Evolutionary conservation across 1,140 invertebrate genomes (phyloP), one percentile per base, ranked within the genome.

Genomic region (Drosophila mayri): DNA sequence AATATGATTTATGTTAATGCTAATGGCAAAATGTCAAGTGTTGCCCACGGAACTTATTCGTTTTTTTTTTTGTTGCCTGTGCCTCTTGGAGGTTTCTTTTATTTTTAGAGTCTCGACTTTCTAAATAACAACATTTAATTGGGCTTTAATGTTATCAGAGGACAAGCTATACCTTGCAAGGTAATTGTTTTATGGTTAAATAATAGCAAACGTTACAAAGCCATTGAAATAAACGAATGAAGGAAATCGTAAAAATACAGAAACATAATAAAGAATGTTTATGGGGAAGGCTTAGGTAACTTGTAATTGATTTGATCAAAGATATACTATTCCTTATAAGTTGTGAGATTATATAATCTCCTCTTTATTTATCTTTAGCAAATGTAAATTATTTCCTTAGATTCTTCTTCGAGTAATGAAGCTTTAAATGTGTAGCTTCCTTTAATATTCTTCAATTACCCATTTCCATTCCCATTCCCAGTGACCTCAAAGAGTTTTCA

Each of bases 1-100:
- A 88, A 79, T 88, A 79, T 86, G 83, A 86, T 86, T 86, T 88
- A 86, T 88, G 83, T 76, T 79, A 86, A 86, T 87, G 83, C 76
- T 87, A 79, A 86, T 86, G 79, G 62, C 63, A 50, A 86, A 86
- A 86, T 86, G 83, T 86, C 84, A 86, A 86, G 79, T 86, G 84
- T 88, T 38, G 63, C 59, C 52, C 66, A 71, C 44, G 83, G 50
- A 87, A 76, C 72, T 62, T 81, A 46, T 62, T 66, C 54, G 59
- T 43, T 44, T 59, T 16, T 35, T 14, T 59, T 18, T 35, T 14
- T 59, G 16, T 35, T 14, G n/a, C 18, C 10, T 35, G 12, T 22
- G 67, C 38, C 59, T 52, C 44, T 37, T 46, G 16, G 30, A 11
- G 25, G 43, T 50, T 28, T 20, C 7, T 35, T 22, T 32, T 50